Percentiles rank a stretch among this genome's conserved stretches.
Evolutionary conservation across 2,113 vertebrate genomes (phyloP).

Genomic region (Corythaixoides concolor): DNA sequence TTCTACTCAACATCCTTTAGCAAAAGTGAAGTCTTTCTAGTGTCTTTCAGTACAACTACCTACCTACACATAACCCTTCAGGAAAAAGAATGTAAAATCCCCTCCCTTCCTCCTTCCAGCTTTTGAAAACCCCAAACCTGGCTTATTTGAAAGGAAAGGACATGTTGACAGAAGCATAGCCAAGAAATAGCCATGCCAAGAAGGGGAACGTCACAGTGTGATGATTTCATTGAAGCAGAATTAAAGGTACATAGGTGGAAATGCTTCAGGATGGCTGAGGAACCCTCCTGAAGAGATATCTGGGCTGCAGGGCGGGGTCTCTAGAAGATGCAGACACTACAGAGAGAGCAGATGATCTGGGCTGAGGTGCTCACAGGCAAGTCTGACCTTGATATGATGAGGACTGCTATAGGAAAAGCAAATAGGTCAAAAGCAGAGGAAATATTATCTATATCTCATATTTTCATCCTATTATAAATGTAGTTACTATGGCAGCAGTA

Average conservation of each 20-base stretch:
- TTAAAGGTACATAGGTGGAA: not conserved
- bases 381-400: not conserved
- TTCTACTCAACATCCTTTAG: not conserved
- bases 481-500: slow-evolving; percentile 19
- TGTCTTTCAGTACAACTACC: not conserved
- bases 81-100: not conserved
- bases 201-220: not conserved
- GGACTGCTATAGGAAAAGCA: not conserved
- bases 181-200: not conserved
- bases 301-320: not conserved
- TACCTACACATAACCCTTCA: not conserved
- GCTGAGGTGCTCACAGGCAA: not conserved
- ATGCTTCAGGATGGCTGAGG: not conserved
- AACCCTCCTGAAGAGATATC: not conserved
- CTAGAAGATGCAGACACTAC: not conserved
- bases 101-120: not conserved
- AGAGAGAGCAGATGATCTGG: not conserved
- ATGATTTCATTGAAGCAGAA: not conserved
- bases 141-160: not conserved
- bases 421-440: slow-evolving; percentile 15
- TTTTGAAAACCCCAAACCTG: not conserved
- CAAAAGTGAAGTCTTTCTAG: not conserved
- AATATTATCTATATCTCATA: not conserved
- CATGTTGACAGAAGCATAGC: not conserved
- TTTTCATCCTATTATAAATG: slow-evolving; percentile 7